Base-by-base conservation (phyloP, 2,797 vertebrate species). In the Sebastes trivittatus region DNA sequence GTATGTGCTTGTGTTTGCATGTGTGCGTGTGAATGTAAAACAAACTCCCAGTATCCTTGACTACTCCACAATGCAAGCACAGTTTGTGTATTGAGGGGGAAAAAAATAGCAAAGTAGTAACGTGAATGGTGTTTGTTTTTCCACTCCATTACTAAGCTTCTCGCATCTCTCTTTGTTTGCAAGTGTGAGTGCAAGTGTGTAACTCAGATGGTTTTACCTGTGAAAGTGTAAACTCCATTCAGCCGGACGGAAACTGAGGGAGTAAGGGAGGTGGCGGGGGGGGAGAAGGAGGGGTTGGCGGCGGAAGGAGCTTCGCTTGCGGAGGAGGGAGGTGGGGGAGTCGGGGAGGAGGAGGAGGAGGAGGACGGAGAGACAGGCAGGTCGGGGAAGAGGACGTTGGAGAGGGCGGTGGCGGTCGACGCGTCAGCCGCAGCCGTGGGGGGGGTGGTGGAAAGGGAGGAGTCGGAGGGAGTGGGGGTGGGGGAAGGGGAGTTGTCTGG, bases 161-260 rank as follows among this genome's bases (percentile, higher is more conserved):
- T 82, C 10, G 49, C 56, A 23, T 78, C 55, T 29, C 16, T n/a
- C 49, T 52, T 75, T 82, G 77, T 82, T 78, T 81, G 55, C 68
- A 72, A 46, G 62, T 86, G 80, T 84, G 82, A 79, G 87, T 88
- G 83, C 65, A 69, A 77, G 89, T 82, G 91, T 87, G 89, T 88
- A 61, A 66, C 81, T 83, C 66, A 67, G 81, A 68, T 83, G 85
- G 64, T 79, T 94, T 96, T 96, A 96, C 96, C 96, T 96, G 96
- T 95, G 89, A 94, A 87, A 86, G 89, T 93, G 93, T 93, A 86
- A 85, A 94, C 92, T 95, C 95, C 95, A 85, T 93, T 95, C 93
- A 93, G 93, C 93, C 52, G 89, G 78, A 90, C 82, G 82, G 94
- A 89, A 91, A 94, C 93, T 92, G 93, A 92, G 89, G 94, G 90